A percentile compares a stretch with the other conserved stretches of the same genome.
These are phyloP conservation scores for Oryctes rhinoceros DNA, from an alignment of 1,140 invertebrate species.

Conservation along the genomic window DNA sequence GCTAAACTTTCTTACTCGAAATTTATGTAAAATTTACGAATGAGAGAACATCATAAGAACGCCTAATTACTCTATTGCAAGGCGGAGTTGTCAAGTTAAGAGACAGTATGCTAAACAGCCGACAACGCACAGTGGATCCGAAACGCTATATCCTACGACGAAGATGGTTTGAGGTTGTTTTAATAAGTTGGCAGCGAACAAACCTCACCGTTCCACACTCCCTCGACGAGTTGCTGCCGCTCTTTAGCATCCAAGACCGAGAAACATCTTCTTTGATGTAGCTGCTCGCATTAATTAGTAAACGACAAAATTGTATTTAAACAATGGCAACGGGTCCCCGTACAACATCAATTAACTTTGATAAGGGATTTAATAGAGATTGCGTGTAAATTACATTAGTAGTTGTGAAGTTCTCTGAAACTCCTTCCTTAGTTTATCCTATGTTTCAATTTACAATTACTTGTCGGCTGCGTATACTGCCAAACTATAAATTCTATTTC, in stretches of 20 bases:
- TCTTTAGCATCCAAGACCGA: constrained; percentile 67
- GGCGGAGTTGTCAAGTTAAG: constrained; percentile 34
- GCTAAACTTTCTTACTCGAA: constrained; percentile 33
- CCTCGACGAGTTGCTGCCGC: constrained; percentile 58
- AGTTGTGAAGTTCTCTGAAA: constrained; percentile 27
- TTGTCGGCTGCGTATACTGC: background rate
- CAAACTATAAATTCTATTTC: background rate
- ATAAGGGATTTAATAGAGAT: constrained; percentile 38
- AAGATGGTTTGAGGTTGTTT: constrained; percentile 46
- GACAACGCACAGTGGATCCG: constrained; percentile 38
- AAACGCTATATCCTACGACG: constrained; percentile 24
- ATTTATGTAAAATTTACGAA: constrained; percentile 40
- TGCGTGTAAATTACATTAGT: constrained; percentile 34
- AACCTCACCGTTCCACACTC: constrained; percentile 39
- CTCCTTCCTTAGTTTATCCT: constrained; percentile 8
- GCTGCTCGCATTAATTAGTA: constrained; percentile 57
- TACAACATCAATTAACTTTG: constrained; percentile 41
- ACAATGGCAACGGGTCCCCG: constrained; percentile 42
- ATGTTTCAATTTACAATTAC: constrained; percentile 36
- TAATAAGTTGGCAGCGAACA: constrained; percentile 44
- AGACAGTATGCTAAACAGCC: constrained; percentile 45
- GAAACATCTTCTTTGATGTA: constrained; percentile 67
- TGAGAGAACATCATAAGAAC: constrained; percentile 43
- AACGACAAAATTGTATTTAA: constrained; percentile 64
- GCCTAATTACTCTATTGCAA: constrained; percentile 44